phyloP scores from a whole-genome alignment of 2,888 invertebrate genomes.

The Cantharis flavilabris region DNA sequence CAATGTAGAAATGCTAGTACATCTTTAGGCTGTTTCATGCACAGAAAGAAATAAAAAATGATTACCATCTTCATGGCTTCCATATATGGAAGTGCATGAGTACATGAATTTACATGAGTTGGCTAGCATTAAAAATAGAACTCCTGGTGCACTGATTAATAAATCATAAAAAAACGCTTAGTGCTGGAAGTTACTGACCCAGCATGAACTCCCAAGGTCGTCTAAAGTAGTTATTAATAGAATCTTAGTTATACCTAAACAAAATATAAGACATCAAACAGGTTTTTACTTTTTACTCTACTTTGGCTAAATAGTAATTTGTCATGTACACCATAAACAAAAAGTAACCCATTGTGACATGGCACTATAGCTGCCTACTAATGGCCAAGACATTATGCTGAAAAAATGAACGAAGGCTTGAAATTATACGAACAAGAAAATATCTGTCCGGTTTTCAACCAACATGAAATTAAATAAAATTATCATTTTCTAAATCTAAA shows the following conservation, averaged over 20 bases:
- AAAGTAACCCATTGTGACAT: background rate
- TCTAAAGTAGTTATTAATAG: constrained; percentile 36
- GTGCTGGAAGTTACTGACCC: constrained; percentile 32
- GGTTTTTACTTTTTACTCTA: constrained; percentile 26
- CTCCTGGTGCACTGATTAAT: constrained; percentile 14
- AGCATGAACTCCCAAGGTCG: constrained; percentile 37
- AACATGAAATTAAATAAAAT: background rate
- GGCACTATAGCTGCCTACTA: background rate
- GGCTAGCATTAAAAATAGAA: constrained; percentile 10
- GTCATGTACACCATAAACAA: constrained; percentile 15
- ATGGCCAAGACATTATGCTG: background rate
- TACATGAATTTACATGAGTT: background rate
- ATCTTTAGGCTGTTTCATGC: background rate
- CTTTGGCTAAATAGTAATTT: constrained; percentile 26
- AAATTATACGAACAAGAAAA: background rate
- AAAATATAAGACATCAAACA: constrained; percentile 24
- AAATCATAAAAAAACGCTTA: constrained; percentile 18
- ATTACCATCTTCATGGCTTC: background rate
- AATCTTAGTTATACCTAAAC: constrained; percentile 27
- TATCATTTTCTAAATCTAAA: background rate
- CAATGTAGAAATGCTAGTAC: background rate
- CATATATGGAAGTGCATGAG: constrained; percentile 1
- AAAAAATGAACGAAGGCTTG: background rate
- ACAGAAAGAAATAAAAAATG: background rate
- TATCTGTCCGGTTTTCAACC: background rate